Conservation (phyloP, 2,888 invertebrate genomes). For the Odontothrips loti region DNA sequence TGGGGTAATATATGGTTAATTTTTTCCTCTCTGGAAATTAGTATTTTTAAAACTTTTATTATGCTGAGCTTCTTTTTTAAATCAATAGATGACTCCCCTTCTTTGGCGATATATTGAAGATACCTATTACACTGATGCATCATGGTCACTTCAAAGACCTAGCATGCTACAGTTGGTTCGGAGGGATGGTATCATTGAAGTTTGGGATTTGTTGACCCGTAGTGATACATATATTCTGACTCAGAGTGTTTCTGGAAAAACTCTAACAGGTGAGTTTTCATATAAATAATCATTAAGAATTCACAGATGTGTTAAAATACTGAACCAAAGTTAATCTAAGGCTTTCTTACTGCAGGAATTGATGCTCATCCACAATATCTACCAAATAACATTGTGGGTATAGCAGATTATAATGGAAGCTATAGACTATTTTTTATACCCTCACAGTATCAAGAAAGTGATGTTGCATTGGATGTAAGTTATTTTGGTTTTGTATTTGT, state of each 20-base stretch:
- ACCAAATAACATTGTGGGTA: slow-evolving; percentile 36
- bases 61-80: neutral
- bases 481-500: neutral
- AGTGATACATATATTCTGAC: slow-evolving; percentile 34
- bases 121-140: slow-evolving; percentile 35
- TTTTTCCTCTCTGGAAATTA: neutral
- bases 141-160: slow-evolving; percentile 37
- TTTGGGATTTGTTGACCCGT: slow-evolving; percentile 38
- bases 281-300: neutral
- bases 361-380: neutral
- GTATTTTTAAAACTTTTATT: neutral
- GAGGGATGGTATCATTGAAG: slow-evolving; percentile 38
- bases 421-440: slow-evolving; percentile 39
- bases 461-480: neutral
- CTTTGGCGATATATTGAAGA: slow-evolving; percentile 37
- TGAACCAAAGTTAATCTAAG: neutral
- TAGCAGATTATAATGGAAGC: slow-evolving; percentile 37
- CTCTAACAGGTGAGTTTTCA: neutral
- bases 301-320: neutral
- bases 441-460: slow-evolving; percentile 43
- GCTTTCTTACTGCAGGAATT: neutral
- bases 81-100: slow-evolving; percentile 36
- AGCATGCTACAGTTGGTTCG: slow-evolving; percentile 37
- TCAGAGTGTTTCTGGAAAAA: slow-evolving; percentile 12
- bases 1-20: neutral